phyloP scores from a whole-genome alignment of 2,113 vertebrate genomes.

The Salvelinus sp. region DNA sequence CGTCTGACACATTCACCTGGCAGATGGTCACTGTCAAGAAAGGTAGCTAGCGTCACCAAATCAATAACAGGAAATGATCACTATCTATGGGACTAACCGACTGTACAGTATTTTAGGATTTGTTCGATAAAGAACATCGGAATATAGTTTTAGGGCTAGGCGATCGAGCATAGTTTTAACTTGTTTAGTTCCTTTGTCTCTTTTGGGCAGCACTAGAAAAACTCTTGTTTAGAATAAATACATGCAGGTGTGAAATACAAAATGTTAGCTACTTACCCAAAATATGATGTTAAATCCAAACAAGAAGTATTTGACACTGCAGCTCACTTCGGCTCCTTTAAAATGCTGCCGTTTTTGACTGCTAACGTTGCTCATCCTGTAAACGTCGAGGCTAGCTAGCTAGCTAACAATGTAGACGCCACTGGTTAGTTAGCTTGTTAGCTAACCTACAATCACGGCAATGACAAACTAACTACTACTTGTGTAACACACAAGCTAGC shows the following conservation, averaged over 20 bases:
- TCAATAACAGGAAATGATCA: too few species aligned
- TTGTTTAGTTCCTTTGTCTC: constrained; percentile 41
- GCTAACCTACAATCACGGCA: background rate
- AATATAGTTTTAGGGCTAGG: too few species aligned
- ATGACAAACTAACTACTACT: background rate
- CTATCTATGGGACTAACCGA: background rate
- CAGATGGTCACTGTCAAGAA: too few species aligned
- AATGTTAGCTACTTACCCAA: constrained; percentile 71
- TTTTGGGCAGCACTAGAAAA: background rate
- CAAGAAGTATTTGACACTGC: constrained; percentile 79
- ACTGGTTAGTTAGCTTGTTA: too few species aligned
- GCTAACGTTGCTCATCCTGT: constrained; percentile 67
- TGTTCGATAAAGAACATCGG: too few species aligned
- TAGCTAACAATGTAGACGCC: constrained; percentile 30
- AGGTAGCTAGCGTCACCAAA: too few species aligned
- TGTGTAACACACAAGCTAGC: background rate
- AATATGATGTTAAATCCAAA: constrained; percentile 81
- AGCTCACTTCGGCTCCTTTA: constrained; percentile 80
- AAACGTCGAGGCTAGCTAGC: constrained; percentile 37
- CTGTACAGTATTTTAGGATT: background rate
- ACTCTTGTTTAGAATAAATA: background rate
- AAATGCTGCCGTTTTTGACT: constrained; percentile 71
- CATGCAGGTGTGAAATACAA: background rate
- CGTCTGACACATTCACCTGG: too few species aligned
- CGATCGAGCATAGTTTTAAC: too few species aligned